Evolutionary conservation across 2,113 vertebrate genomes (phyloP), one percentile per base, ranked within the genome.

Genomic region (Prunella fulvescens): DNA sequence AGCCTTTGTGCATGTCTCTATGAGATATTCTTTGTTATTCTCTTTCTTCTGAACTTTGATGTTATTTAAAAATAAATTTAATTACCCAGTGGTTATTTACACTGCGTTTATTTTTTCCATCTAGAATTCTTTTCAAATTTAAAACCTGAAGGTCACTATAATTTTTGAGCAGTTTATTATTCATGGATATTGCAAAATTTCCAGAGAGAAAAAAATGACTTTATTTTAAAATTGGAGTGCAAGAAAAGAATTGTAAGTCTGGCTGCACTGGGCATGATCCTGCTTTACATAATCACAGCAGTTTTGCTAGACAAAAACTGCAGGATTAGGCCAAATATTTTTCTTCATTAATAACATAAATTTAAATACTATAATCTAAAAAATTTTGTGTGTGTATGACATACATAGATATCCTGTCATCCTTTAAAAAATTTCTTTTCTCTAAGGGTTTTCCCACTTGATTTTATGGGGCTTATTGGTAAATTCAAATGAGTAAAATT

Each of bases 111-210:
- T 96, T 92, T 91, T 86, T 95, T 48, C 86, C 74, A 44, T 92
- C n/a, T 91, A 73, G 29, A 89, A 94, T 95, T 97, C 80, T 92
- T 91, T 83, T 83, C 60, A 81, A 81, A 95, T 94, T 94, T 94
- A 87, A 94, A 96, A 91, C 69, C 54, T 69, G 94, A 95, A 94
- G 95, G 92, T 92, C 85, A 65, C 72, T 74, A 37, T 66, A 44
- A 62, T 93, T 96, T 95, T 81, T 26, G 7, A 88, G 79, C 35
- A 78, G 47, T 95, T 96, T 78, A 79, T 88, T 93, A 90, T 95
- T 92, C 79, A 79, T 81, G 54, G 69, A 51, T 76, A 67, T 31
- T 91, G 71, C 57, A 80, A 82, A 84, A 94, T 92, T 96, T 94
- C 24, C 39, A 42, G 39, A 35, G 83, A 67, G 53, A 57, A 96